Evolutionary conservation across 1,140 invertebrate species (phyloP).

Genomic region (Liolophura sinensis): DNA sequence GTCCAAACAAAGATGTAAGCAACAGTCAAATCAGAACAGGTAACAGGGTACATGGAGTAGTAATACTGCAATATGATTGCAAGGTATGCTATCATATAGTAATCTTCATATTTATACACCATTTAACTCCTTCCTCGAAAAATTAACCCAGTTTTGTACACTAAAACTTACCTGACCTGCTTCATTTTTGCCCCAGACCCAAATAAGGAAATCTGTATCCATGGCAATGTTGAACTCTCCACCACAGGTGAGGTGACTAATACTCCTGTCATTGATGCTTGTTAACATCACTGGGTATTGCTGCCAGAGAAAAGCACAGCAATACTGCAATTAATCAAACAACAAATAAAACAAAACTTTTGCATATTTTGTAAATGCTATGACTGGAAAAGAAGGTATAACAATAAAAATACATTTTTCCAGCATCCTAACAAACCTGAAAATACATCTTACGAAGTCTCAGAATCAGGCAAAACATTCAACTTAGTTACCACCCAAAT

Average conservation of each 20-base stretch:
- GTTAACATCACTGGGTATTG: conserved; percentile 50
- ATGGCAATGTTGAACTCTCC: conserved; percentile 74
- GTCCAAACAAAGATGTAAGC: too few species aligned
- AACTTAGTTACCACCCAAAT: conserved; percentile 1
- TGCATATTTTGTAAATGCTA: background rate
- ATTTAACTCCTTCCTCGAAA: too few species aligned
- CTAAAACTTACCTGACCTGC: conserved; percentile 59
- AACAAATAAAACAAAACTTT: conserved; percentile 2
- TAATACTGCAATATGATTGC: too few species aligned
- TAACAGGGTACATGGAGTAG: too few species aligned
- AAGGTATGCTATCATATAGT: too few species aligned
- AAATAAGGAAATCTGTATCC: conserved; percentile 63
- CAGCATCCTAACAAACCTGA: background rate
- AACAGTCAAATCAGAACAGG: too few species aligned
- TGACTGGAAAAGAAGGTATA: background rate
- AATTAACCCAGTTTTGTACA: background rate
- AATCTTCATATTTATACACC: too few species aligned
- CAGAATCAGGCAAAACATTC: too few species aligned
- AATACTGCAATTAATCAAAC: background rate
- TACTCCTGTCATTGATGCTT: conserved; percentile 52
- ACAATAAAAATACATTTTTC: background rate
- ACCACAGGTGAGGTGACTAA: conserved; percentile 67
- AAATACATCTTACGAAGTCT: background rate
- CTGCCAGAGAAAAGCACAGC: conserved; percentile 25
- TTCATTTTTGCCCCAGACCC: conserved; percentile 70